Evolutionary conservation across 2,113 vertebrate species (phyloP), one percentile per base, ranked within the genome.

Genomic region (Tautogolabrus adspersus): DNA sequence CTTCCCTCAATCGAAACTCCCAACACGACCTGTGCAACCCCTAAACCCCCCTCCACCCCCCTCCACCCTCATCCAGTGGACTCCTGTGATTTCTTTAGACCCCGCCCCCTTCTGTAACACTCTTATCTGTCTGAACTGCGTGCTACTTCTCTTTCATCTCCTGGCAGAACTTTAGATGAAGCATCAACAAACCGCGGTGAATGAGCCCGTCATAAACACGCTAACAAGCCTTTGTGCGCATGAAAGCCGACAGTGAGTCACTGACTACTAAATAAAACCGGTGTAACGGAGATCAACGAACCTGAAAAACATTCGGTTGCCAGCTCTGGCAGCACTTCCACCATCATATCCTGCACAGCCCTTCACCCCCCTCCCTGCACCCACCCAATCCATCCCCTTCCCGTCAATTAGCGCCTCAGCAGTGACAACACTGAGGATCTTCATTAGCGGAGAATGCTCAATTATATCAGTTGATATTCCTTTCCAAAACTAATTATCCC

Each of bases 401-500:
- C 77, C 78, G 21, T 91, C 93, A 95, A 94, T 95, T 94, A 95
- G 93, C 90, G 85, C 93, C 93, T 94, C 82, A 76, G 84, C 87
- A 93, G 81, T 91, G 86, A 94, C 93, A 94, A 93, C 89, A 93
- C 91, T 82, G 88, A 93, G 92, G 87, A 94, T 94, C 93, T 94
- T 95, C 93, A 95, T 95, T 95, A 95, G 93, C 64, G 77, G 86
- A 94, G 93, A 95, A 93, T 92, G 92, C 93, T 95, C 92, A 94
- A 93, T 95, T 95, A 95, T 94, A 94, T 94, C 90, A 89, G 89
- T 93, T 94, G 90, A 94, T 95, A 93, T 93, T 94, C 88, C 87
- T 93, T 94, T 94, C 95, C 94, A 95, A 95, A 94, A 95, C 91
- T 93, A 95, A 95, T 95, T 95, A 95, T 94, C 93, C 90, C 77